Evolutionary conservation across 2,113 vertebrate species (phyloP), one percentile per base, ranked within the genome.

Genomic region (Scomber colias): DNA sequence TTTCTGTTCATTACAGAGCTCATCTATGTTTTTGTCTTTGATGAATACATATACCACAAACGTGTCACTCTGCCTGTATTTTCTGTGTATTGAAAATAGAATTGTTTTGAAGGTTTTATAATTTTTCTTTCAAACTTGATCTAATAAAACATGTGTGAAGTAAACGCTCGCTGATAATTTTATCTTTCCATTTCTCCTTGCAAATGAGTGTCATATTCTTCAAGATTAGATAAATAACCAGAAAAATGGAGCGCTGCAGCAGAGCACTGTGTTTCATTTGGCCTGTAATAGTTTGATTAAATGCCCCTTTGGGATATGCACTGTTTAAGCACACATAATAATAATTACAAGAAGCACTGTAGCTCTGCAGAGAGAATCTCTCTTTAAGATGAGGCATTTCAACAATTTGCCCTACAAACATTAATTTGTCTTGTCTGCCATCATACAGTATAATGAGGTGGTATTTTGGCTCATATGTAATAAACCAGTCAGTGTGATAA

Each of bases 1-100:
- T 86, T 90, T 82, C 71, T 77, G n/a, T 85, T 84, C 63, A 87
- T 86, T 86, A 83, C 17, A 17, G 56, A 60, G 27, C 59, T 79
- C 27, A 44, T 86, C 31, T 78, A 6, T 75, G 49, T 82, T 76
- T 82, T 79, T 45, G 14, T 73, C 50, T 68, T 64, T 64, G 14
- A 75, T 73, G 54, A 70, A 27, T 51, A 4, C 19, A 5, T 31
- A 54, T 55, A 46, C 10, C 50, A 24, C 63, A 69, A 45, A 69
- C 71, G 7, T 54, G 15, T 61, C 79, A 11, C 16, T 45, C 54
- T 86, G 46, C 19, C 50, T 81, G 30, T 76, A 40, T 84, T 82
- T 79, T 74, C 45, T 80, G 24, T 46, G 44, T 63, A 40, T 56
- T 67, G 40, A 77, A 27, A 83, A 83, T 85, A 71, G 71, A 80